A percentile compares a stretch with the other conserved stretches of the same genome.
Evolutionary conservation across 2,113 vertebrate genomes (phyloP).

Genomic region (Psittacula cyanocephala): DNA sequence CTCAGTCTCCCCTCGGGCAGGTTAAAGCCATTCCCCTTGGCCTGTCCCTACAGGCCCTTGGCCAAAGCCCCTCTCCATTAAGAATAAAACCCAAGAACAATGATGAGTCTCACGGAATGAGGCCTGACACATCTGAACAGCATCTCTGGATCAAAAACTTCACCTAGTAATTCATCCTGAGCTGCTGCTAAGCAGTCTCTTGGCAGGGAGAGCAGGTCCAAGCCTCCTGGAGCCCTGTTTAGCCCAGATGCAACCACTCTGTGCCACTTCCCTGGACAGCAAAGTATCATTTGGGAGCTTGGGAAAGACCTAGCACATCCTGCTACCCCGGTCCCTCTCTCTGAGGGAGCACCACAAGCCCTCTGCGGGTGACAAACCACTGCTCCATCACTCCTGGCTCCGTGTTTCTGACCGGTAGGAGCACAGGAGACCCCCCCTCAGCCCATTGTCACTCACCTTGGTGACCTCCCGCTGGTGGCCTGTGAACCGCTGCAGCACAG

Average conservation of each 20-base stretch:
- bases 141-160: not conserved
- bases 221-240: not conserved
- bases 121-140: not conserved
- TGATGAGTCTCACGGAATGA: fast-evolving
- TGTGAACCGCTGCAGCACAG: slow-evolving; percentile 78
- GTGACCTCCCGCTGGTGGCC: slow-evolving; percentile 91
- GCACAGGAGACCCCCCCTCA: not conserved
- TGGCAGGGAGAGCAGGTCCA: not conserved
- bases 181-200: not conserved
- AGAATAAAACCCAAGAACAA: not conserved
- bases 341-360: not conserved
- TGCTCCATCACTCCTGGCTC: not conserved
- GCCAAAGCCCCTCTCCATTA: not conserved
- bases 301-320: not conserved
- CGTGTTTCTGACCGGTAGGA: not conserved
- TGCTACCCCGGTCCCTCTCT: not conserved
- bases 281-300: not conserved
- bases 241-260: not conserved
- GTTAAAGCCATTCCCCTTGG: not conserved
- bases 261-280: not conserved
- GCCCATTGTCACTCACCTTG: slow-evolving; percentile 79
- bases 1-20: not conserved
- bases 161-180: not conserved
- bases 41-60: not conserved
- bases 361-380: not conserved